These are phyloP conservation scores for Lysandra bellargus DNA, from an alignment of 2,888 invertebrate genomes.

Conservation along the genomic window DNA sequence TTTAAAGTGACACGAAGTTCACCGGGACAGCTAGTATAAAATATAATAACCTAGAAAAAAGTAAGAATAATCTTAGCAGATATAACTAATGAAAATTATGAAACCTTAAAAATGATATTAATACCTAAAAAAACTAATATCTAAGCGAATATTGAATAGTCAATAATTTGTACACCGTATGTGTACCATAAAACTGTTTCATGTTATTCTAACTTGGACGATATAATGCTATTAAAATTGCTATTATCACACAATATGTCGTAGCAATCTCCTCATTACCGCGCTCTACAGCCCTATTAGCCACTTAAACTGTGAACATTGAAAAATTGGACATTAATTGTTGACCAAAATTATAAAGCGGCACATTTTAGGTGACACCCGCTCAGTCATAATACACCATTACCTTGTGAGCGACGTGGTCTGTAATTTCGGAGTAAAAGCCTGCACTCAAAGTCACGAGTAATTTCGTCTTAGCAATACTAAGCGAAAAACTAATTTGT, in stretches of 20 bases:
- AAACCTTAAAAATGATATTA: no score
- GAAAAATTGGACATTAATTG: conserved; percentile 26
- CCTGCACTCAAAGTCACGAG: conserved; percentile 77
- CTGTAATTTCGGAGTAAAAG: conserved; percentile 79
- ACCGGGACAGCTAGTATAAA: no score
- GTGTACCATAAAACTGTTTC: no score
- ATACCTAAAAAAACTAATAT: no score
- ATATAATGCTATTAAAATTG: no score
- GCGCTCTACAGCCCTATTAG: not conserved
- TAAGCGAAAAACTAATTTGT: conserved; percentile 78
- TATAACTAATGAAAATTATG: no score
- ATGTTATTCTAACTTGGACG: no score
- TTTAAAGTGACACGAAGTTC: no score
- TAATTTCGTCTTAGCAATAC: conserved; percentile 77
- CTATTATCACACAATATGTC: not conserved
- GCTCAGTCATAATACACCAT: conserved; percentile 76
- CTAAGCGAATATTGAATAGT: no score
- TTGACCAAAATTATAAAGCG: conserved; percentile 39
- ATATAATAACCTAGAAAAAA: no score
- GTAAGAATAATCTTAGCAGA: no score
- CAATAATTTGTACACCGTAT: no score
- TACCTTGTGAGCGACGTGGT: conserved; percentile 70
- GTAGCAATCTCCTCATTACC: not conserved
- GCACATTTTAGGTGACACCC: conserved; percentile 68
- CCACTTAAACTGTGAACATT: not conserved